phyloP scores from a whole-genome alignment of 2,797 vertebrate species.

The Sciurus carolinensis region DNA sequence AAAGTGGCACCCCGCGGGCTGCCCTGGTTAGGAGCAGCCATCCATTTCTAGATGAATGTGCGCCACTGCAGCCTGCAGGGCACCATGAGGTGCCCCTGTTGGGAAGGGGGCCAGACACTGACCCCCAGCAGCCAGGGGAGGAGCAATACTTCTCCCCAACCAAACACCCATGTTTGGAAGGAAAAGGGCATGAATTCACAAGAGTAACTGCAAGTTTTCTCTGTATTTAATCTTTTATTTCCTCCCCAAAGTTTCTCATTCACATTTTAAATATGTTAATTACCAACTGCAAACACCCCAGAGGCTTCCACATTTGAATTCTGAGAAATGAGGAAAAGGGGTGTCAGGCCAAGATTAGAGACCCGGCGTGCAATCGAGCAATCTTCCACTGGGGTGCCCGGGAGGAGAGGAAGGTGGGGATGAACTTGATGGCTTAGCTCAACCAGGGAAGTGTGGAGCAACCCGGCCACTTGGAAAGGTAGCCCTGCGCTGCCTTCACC shows the following conservation, averaged over 20 bases:
- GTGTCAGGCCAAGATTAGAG: neutral
- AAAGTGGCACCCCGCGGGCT: neutral
- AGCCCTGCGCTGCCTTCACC: neutral
- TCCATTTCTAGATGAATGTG: neutral
- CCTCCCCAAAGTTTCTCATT: neutral
- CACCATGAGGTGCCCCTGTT: too few species aligned
- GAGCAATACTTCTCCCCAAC: neutral
- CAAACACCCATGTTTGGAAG: neutral
- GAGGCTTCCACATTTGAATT: too few species aligned
- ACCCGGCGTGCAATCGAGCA: neutral
- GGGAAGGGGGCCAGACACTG: neutral
- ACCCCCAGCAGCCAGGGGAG: neutral
- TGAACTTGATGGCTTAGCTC: neutral
- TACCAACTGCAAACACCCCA: neutral
- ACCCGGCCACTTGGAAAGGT: neutral
- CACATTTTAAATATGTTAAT: neutral
- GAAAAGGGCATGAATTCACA: neutral
- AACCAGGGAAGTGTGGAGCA: neutral
- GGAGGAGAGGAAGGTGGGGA: neutral
- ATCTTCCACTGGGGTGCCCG: neutral
- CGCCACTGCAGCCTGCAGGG: neutral
- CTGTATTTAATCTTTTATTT: neutral
- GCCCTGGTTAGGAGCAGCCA: accelerated
- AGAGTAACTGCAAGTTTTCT: neutral
- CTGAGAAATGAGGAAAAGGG: neutral